phyloP scores from a whole-genome alignment of 2,113 vertebrate species.

The Clupea harengus region DNA sequence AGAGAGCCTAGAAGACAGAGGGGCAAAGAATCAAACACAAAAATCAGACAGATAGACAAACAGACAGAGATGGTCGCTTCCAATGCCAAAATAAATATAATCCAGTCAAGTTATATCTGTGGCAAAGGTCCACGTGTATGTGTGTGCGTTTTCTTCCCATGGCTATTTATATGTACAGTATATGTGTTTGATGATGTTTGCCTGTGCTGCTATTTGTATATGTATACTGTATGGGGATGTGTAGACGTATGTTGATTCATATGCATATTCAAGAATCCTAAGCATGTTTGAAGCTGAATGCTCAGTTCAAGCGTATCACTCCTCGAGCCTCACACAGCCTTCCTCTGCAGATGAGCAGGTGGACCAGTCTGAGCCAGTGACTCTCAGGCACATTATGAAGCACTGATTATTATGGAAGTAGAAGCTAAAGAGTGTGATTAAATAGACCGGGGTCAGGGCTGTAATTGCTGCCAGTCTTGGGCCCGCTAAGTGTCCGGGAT shows the following conservation, averaged over 20 bases:
- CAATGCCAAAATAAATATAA: too few species aligned
- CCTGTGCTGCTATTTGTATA: neutral
- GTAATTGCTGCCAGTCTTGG: conserved; percentile 52
- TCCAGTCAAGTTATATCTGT: neutral
- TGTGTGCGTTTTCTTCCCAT: neutral
- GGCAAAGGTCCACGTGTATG: neutral
- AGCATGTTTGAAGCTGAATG: too few species aligned
- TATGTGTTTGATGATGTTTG: conserved; percentile 13
- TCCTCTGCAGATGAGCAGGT: conserved; percentile 24
- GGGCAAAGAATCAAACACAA: conserved; percentile 44
- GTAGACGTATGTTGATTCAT: neutral
- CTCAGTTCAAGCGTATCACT: conserved; percentile 15
- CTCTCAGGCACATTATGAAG: conserved; percentile 49
- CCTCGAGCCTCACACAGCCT: neutral
- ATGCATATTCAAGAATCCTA: neutral
- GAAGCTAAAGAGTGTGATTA: conserved; percentile 44
- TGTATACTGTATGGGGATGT: too few species aligned
- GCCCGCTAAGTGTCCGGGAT: conserved; percentile 42
- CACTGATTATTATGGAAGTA: conserved; percentile 50
- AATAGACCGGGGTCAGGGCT: conserved; percentile 37
- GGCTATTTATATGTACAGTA: neutral
- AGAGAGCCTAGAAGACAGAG: conserved; percentile 81
- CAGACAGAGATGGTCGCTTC: neutral
- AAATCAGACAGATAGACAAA: neutral
- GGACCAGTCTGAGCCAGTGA: conserved; percentile 18